Conservation (phyloP, 2,888 invertebrate genomes). For the Andrena camellia region DNA sequence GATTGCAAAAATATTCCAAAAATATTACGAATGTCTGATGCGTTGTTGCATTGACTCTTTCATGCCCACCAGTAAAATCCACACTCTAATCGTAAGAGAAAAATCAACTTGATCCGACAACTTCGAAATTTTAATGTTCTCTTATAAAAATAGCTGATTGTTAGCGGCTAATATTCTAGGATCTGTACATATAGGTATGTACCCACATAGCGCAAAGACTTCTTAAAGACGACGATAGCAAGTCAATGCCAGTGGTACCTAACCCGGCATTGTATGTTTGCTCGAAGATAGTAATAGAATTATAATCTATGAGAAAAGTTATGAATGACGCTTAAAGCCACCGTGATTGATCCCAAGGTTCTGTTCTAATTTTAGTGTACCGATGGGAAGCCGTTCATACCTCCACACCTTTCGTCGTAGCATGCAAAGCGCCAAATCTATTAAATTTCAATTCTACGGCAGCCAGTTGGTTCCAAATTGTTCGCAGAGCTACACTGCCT, state of each 20-base stretch:
- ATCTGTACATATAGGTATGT: too few species aligned
- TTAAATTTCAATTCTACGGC: slow-evolving; percentile 54
- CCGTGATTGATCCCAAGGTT: slow-evolving; percentile 65
- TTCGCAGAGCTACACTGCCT: slow-evolving; percentile 4
- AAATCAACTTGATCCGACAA: too few species aligned
- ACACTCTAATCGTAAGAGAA: too few species aligned
- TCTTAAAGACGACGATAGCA: too few species aligned
- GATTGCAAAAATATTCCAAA: too few species aligned
- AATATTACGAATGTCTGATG: too few species aligned
- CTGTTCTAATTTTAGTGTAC: slow-evolving; percentile 66
- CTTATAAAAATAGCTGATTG: too few species aligned
- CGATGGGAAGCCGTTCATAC: slow-evolving; percentile 43
- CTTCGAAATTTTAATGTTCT: too few species aligned
- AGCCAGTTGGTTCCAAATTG: slow-evolving; percentile 57
- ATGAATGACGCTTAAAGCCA: slow-evolving; percentile 46
- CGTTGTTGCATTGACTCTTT: too few species aligned
- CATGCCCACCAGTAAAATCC: too few species aligned
- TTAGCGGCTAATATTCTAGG: too few species aligned
- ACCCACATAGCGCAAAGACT: too few species aligned
- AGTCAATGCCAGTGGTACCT: not conserved
- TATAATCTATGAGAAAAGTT: slow-evolving; percentile 30
- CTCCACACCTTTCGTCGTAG: slow-evolving; percentile 38
- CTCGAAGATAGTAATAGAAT: slow-evolving; percentile 28
- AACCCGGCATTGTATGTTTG: not conserved
- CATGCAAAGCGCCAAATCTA: slow-evolving; percentile 64